Conservation (phyloP, 1,140 invertebrate genomes). For the Drosophila simulans region DNA sequence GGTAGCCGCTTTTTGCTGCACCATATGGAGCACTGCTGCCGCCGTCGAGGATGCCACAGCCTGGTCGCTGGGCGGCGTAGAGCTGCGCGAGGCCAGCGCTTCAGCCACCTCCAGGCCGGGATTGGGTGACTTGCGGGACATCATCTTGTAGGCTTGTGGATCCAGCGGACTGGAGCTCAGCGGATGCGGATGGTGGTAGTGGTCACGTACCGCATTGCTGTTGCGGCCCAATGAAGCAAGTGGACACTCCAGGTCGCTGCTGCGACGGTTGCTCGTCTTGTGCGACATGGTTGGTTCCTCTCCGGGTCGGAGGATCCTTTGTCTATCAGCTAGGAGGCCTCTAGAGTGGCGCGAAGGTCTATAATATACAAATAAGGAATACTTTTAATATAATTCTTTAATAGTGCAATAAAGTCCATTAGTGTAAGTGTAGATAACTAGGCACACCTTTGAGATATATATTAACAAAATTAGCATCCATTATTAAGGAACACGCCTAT, state of each 20-base stretch:
- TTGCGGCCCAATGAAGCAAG: conserved; percentile 86
- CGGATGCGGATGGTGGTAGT: conserved; percentile 84
- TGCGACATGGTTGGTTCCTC: conserved; percentile 67
- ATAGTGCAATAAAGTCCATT: no score
- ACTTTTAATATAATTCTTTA: no score
- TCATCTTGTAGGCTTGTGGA: conserved; percentile 84
- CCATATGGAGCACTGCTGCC: conserved; percentile 64
- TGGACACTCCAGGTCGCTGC: conserved; percentile 85
- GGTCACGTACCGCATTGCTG: conserved; percentile 84
- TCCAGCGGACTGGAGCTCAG: conserved; percentile 84
- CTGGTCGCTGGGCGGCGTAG: conserved; percentile 42
- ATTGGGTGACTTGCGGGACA: conserved; percentile 84
- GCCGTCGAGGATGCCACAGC: conserved; percentile 32
- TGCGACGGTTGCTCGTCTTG: conserved; percentile 73
- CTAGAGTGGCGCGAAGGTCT: conserved; percentile 41
- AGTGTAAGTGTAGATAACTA: no score
- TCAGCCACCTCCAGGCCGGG: conserved; percentile 54
- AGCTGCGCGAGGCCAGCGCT: neutral
- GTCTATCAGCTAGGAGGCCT: conserved; percentile 12
- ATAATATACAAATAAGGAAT: no score
- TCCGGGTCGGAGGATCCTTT: neutral
- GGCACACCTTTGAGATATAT: no score
- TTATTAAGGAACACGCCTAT: neutral
- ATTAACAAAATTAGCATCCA: no score
- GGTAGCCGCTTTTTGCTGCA: conserved; percentile 84